These are phyloP conservation scores for Synanceia verrucosa DNA, from an alignment of 2,797 vertebrate species.

Conservation along the genomic window DNA sequence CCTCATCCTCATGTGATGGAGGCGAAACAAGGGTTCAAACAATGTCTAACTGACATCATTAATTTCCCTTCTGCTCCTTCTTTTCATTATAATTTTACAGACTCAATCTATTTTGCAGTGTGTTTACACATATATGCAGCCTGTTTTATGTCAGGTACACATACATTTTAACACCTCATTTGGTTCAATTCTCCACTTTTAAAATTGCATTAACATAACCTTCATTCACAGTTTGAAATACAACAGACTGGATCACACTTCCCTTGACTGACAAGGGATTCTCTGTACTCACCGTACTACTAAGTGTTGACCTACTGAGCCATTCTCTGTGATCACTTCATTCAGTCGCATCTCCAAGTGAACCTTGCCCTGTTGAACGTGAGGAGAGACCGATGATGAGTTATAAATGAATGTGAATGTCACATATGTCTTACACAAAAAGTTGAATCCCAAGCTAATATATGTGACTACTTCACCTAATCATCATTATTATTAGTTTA, in stretches of 20 bases:
- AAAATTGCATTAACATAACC: not conserved
- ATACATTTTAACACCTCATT: not conserved
- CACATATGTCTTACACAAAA: not conserved
- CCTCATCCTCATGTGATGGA: too few species aligned
- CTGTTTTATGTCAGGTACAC: not conserved
- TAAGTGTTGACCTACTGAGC: constrained; percentile 92
- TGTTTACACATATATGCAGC: not conserved
- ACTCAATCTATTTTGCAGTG: not conserved
- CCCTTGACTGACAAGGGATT: not conserved
- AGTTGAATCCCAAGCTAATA: constrained; percentile 7
- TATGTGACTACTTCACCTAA: constrained; percentile 1
- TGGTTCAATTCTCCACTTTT: not conserved
- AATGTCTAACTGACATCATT: not conserved
- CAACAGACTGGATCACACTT: not conserved
- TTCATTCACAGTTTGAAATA: not conserved
- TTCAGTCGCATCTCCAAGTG: constrained; percentile 97
- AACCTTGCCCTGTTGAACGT: constrained; percentile 90
- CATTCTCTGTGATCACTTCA: constrained; percentile 96
- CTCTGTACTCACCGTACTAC: constrained; percentile 91
- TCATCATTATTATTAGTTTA: too few species aligned
- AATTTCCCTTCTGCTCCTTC: not conserved
- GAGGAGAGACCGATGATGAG: constrained; percentile 16
- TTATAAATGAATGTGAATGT: constrained; percentile 20
- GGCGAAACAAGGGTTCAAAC: too few species aligned
- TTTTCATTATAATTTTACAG: not conserved